Percentiles rank a stretch among this genome's conserved stretches.
Evolutionary conservation across 2,888 invertebrate genomes (phyloP).

Genomic region (Sinotaia quadrata): DNA sequence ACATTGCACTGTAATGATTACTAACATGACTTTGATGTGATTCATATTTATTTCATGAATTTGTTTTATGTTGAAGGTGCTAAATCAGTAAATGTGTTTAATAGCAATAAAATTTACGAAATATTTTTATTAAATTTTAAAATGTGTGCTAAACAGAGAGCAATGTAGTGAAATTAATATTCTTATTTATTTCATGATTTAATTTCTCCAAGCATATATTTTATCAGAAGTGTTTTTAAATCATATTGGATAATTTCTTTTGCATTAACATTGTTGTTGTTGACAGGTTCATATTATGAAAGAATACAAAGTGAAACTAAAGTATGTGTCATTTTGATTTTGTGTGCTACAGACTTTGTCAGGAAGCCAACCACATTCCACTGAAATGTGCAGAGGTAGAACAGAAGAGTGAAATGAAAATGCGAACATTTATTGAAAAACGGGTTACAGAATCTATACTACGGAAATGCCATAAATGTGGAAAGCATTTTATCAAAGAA

Average conservation of each 20-base stretch:
- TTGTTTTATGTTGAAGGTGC: too few species aligned
- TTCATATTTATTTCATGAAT: too few species aligned
- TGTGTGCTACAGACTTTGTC: conserved; percentile 70
- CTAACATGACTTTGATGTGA: too few species aligned
- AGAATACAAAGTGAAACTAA: not conserved
- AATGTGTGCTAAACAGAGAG: too few species aligned
- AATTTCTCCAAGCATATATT: too few species aligned
- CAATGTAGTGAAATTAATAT: too few species aligned
- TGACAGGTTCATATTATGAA: not conserved
- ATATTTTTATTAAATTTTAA: too few species aligned
- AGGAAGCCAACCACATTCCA: conserved; percentile 76
- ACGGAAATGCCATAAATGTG: conserved; percentile 62
- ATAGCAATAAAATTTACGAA: too few species aligned
- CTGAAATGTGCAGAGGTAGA: conserved; percentile 67
- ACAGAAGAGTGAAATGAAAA: conserved; percentile 62
- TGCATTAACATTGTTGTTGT: not conserved
- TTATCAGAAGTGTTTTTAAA: too few species aligned
- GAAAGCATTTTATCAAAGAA: conserved; percentile 62
- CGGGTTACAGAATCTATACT: conserved; percentile 72
- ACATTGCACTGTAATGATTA: too few species aligned
- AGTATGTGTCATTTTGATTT: not conserved
- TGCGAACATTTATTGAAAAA: conserved; percentile 75
- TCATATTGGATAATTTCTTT: not conserved
- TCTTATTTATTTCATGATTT: not conserved
- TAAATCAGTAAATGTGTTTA: too few species aligned